A percentile compares a stretch with the other conserved stretches of the same genome.
These are phyloP conservation scores for Tachina lurida DNA, from an alignment of 2,888 invertebrate genomes.

Conservation along the genomic window DNA sequence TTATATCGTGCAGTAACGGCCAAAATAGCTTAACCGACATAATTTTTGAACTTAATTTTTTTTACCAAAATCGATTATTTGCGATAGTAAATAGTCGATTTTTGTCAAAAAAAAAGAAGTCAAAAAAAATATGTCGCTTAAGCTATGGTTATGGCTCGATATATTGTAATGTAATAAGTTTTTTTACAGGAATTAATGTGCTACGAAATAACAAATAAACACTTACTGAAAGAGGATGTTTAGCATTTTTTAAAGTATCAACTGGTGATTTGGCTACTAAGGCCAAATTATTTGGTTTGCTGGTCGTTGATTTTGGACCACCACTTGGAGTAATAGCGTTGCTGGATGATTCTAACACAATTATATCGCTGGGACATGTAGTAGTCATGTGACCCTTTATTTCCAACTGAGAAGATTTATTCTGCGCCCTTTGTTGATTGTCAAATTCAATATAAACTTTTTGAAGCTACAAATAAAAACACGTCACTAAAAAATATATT, in stretches of 20 bases:
- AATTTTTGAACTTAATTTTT: too few species aligned
- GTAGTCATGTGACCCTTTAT: conserved; percentile 60
- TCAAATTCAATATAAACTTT: conserved; percentile 66
- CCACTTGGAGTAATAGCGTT: conserved; percentile 23
- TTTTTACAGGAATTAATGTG: not conserved
- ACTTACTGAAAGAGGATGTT: conserved; percentile 77
- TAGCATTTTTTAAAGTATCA: conserved; percentile 69
- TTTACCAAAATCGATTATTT: too few species aligned
- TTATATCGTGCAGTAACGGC: too few species aligned
- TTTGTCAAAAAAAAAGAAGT: too few species aligned
- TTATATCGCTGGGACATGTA: conserved; percentile 71
- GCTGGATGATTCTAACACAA: conserved; percentile 60
- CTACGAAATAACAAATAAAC: not conserved
- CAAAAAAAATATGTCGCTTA: too few species aligned
- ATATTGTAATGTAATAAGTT: not conserved
- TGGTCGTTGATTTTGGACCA: conserved; percentile 25
- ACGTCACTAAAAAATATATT: not conserved
- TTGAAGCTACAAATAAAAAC: conserved; percentile 50
- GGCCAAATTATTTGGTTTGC: conserved; percentile 26
- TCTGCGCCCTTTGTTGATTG: conserved; percentile 72
- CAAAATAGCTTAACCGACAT: too few species aligned
- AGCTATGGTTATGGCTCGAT: too few species aligned
- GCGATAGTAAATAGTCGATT: too few species aligned
- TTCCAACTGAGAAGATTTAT: conserved; percentile 70
- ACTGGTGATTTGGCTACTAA: conserved; percentile 70